phyloP scores from a whole-genome alignment of 2,888 invertebrate species.

The Pasiphila rectangulata region DNA sequence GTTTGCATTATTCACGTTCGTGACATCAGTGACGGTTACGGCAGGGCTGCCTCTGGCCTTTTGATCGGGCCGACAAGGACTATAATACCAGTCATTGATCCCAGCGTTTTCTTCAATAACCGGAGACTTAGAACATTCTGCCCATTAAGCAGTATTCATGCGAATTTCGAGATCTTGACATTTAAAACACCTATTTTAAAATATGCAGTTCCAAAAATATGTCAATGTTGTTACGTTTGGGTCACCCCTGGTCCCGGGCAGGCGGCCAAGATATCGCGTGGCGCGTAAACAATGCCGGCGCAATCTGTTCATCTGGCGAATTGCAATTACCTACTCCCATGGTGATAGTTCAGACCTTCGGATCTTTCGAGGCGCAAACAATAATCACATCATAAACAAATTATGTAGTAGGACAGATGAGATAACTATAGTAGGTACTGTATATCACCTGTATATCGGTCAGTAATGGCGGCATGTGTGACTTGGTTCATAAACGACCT shows the following conservation, averaged over 20 bases:
- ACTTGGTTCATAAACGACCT: background rate
- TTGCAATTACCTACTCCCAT: slow-evolving; percentile 6
- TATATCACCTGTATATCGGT: too few species aligned
- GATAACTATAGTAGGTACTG: too few species aligned
- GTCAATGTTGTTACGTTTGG: background rate
- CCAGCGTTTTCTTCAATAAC: background rate
- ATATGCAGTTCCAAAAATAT: background rate
- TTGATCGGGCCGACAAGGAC: too few species aligned
- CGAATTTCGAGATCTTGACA: too few species aligned
- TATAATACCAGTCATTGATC: too few species aligned
- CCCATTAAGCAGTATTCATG: too few species aligned
- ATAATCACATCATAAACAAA: too few species aligned
- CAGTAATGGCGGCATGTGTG: too few species aligned
- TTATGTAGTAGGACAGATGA: too few species aligned
- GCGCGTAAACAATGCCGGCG: slow-evolving; percentile 43
- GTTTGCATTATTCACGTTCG: slow-evolving; percentile 34
- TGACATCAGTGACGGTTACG: slow-evolving; percentile 41
- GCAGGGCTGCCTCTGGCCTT: slow-evolving; percentile 9
- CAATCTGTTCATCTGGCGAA: slow-evolving; percentile 6
- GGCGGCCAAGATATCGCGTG: slow-evolving; percentile 39
- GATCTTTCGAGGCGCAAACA: too few species aligned
- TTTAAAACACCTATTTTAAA: background rate
- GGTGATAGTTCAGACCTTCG: slow-evolving; percentile 8
- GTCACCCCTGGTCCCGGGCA: slow-evolving; percentile 35
- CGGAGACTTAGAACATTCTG: too few species aligned